Conservation (phyloP, 2,888 invertebrate species). For the Catocala fraxini region DNA sequence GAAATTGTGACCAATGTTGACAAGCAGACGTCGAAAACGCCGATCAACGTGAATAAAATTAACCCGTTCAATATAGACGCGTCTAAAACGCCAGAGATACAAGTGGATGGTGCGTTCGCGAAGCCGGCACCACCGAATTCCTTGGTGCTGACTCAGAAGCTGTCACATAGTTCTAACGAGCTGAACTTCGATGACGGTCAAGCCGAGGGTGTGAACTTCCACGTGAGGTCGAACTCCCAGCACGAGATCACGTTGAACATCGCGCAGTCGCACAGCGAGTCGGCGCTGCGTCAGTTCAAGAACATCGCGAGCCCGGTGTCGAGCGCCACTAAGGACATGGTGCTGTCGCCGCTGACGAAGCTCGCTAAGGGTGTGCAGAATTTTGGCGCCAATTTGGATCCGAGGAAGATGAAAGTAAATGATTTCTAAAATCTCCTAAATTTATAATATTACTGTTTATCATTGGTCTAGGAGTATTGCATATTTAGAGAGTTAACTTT, state of each 20-base stretch:
- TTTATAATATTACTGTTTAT: too few relatives aligned
- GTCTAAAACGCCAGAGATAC: conserved; percentile 89
- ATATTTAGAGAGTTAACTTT: too few relatives aligned
- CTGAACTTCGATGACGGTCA: conserved; percentile 81
- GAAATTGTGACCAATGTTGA: conserved; percentile 74
- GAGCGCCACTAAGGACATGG: conserved; percentile 89
- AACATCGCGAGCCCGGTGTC: conserved; percentile 90
- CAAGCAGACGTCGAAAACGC: conserved; percentile 70
- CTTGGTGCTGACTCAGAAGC: conserved; percentile 87
- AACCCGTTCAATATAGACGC: conserved; percentile 74
- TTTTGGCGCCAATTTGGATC: conserved; percentile 94
- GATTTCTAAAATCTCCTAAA: not conserved
- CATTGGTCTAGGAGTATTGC: too few relatives aligned
- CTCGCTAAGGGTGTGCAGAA: conserved; percentile 95
- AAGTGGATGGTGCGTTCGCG: conserved; percentile 74
- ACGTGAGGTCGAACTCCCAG: conserved; percentile 87
- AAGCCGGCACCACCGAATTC: conserved; percentile 86
- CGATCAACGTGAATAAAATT: conserved; percentile 68
- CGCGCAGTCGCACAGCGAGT: conserved; percentile 93
- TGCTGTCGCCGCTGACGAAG: conserved; percentile 92
- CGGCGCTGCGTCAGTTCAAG: conserved; percentile 90
- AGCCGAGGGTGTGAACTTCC: conserved; percentile 62
- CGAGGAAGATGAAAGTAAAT: conserved; percentile 90
- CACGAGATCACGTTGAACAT: conserved; percentile 91
- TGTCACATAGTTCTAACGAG: conserved; percentile 91